Base-by-base conservation (phyloP, 2,888 invertebrate species). In the Ganaspis brasiliensis region DNA sequence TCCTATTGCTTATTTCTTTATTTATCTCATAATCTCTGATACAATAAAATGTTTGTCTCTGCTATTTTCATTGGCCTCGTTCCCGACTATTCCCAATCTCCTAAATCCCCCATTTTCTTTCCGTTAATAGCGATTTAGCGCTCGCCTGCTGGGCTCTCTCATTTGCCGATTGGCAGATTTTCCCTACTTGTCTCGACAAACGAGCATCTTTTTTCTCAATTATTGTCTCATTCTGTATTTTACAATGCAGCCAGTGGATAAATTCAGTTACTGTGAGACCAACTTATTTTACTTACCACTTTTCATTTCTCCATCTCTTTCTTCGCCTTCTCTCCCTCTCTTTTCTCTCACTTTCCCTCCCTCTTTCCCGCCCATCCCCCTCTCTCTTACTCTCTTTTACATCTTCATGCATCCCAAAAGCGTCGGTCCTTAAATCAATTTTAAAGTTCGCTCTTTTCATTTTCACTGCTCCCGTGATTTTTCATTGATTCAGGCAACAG, bases 61-160 rank as follows among this genome's bases (percentile, higher is more conserved):
- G 59, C 59, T 56, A 59, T 55, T 57, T 37, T 21, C 49, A n/a
- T 52, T 14, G 67, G 19, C 37, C 55, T 35, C 45, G 52, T 67
- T 76, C 31, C 12, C 24, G 21, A 49, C 14, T 67, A 16, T 56
- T 35, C 26, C 19, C 49, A 16, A 14, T 59, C 52, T 49, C 26
- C 6, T 72, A n/a, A 63, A 56, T 57, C 55, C 31, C 57, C 80
- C 83, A 77, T 80, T 75, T 81, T 80, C 72, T 81, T 78, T 52
- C 31, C 45, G n/a, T n/a, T n/a, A n/a, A n/a, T n/a, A n/a, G n/a
- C n/a, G n/a, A 57, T 57, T 31, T 2, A 31, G 31, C 57, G 31
- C 57, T 57, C 14, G 31, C 31, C 2, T 31, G 31, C 31, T 31
- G 31, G 31, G 31, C 31, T 31, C 31, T 31, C 31, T 31, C 57